phyloP scores from a whole-genome alignment of 2,888 invertebrate genomes.

The Euplexia lucipara region DNA sequence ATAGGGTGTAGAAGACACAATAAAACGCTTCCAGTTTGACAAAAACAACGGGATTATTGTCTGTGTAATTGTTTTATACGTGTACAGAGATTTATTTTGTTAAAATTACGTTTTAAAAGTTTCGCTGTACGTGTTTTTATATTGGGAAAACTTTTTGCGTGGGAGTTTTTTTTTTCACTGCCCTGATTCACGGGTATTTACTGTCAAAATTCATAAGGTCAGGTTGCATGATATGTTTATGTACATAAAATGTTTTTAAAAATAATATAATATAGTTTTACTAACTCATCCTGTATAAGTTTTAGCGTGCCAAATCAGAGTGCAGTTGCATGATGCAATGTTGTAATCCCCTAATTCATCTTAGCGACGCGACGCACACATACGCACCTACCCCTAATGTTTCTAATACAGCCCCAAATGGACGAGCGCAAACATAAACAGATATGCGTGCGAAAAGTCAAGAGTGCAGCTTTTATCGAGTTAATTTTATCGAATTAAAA shows the following conservation, averaged over 20 bases:
- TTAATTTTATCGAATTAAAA: slow-evolving; percentile 78
- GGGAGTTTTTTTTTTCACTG: slow-evolving; percentile 19
- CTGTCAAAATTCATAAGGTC: neutral
- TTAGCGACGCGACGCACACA: slow-evolving; percentile 72
- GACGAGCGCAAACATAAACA: slow-evolving; percentile 84
- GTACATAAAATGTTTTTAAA: no score
- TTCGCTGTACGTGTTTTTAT: slow-evolving; percentile 37
- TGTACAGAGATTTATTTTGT: slow-evolving; percentile 74
- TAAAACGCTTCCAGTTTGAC: slow-evolving; percentile 83
- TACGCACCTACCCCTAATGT: slow-evolving; percentile 74
- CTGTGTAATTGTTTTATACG: slow-evolving; percentile 85
- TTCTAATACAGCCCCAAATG: slow-evolving; percentile 84
- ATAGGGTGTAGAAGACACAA: slow-evolving; percentile 86
- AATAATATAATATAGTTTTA: slow-evolving; percentile 5
- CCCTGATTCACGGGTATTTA: slow-evolving; percentile 14
- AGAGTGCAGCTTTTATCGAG: slow-evolving; percentile 73
- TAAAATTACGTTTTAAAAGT: slow-evolving; percentile 61
- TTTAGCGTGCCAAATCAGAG: slow-evolving; percentile 88
- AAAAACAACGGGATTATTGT: slow-evolving; percentile 84
- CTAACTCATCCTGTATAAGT: slow-evolving; percentile 78
- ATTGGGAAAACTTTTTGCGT: slow-evolving; percentile 48
- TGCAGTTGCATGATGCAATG: slow-evolving; percentile 89
- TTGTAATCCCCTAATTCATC: slow-evolving; percentile 90
- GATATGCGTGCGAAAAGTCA: slow-evolving; percentile 89
- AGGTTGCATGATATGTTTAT: neutral